Percentiles rank a stretch among this genome's conserved stretches.
These are phyloP conservation scores for Alaudala cheleensis DNA, from an alignment of 2,113 vertebrate genomes.

Conservation along the genomic window DNA sequence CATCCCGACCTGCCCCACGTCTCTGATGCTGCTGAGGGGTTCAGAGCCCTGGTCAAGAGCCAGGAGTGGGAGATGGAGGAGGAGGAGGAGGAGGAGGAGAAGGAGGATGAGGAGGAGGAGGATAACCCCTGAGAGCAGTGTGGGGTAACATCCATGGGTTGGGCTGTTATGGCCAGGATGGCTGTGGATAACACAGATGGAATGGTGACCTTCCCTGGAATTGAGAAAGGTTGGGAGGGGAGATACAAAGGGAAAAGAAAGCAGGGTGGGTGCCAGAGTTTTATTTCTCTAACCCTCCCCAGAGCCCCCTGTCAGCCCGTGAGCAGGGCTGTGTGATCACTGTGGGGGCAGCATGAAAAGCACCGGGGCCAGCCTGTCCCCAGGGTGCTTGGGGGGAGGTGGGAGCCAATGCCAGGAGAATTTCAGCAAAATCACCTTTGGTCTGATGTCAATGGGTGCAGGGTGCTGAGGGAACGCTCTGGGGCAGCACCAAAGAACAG, in stretches of 20 bases:
- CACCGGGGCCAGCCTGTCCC: neutral
- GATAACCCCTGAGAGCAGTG: neutral
- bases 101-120: neutral
- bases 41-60: neutral
- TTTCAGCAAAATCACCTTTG: neutral
- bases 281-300: neutral
- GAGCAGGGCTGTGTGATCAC: neutral
- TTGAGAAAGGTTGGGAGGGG: neutral
- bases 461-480: neutral
- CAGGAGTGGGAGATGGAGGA: neutral
- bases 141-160: rapidly evolving
- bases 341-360: neutral
- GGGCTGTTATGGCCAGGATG: neutral
- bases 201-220: neutral
- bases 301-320: rapidly evolving
- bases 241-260: neutral
- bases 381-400: neutral
- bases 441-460: neutral
- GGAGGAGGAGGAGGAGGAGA: neutral
- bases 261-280: neutral
- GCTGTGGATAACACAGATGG: neutral
- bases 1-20: neutral
- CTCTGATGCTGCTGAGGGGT: neutral
- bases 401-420: neutral
- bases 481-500: neutral